These are phyloP conservation scores for Pycnonotus jocosus DNA, from an alignment of 2,113 vertebrate genomes.

Conservation along the genomic window DNA sequence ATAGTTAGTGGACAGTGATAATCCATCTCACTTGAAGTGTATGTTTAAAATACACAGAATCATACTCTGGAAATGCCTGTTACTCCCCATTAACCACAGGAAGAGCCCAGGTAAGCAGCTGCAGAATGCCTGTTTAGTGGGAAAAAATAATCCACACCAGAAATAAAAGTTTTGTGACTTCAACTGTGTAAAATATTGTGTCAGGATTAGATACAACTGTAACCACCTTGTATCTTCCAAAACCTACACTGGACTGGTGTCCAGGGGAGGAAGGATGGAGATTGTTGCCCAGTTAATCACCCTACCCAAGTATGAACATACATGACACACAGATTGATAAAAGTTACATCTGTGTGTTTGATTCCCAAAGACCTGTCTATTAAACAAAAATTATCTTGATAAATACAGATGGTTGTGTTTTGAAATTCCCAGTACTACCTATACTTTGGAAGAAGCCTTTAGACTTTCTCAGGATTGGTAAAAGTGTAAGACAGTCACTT, in stretches of 20 bases:
- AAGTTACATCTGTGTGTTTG: neutral
- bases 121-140: neutral
- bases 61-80: neutral
- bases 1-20: neutral
- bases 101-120: neutral
- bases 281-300: neutral
- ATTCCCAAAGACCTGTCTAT: neutral
- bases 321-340: fast-evolving
- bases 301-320: neutral
- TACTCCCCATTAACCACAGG: neutral
- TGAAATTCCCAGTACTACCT: neutral
- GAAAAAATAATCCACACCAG: neutral
- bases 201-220: neutral
- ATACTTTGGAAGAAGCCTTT: neutral
- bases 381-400: neutral
- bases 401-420: neutral
- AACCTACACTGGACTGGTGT: neutral
- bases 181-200: neutral
- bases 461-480: neutral
- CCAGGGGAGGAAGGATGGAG: neutral
- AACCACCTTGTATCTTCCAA: neutral
- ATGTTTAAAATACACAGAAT: neutral
- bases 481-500: neutral
- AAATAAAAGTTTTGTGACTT: neutral
- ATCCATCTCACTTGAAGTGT: neutral